These are phyloP conservation scores for Allygus modestus DNA, from an alignment of 2,888 invertebrate genomes.

Conservation along the genomic window DNA sequence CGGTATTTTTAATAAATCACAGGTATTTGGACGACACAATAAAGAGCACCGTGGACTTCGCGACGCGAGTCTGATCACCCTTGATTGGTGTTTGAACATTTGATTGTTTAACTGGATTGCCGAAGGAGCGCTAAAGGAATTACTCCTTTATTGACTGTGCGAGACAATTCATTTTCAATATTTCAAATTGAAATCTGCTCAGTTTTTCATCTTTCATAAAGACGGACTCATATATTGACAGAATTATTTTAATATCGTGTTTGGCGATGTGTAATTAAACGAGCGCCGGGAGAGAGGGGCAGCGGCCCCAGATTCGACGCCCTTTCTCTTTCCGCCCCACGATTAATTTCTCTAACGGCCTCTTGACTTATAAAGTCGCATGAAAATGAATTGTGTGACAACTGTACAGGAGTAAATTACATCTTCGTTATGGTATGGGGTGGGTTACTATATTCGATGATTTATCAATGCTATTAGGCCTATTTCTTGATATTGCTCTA, in stretches of 20 bases:
- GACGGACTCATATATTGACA: conserved; percentile 62
- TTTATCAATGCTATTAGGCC: too few relatives aligned
- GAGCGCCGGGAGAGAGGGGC: not conserved
- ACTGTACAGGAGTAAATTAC: conserved; percentile 25
- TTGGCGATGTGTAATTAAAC: conserved; percentile 61
- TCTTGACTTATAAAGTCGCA: conserved; percentile 40
- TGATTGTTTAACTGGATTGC: conserved; percentile 45
- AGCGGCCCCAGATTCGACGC: not conserved
- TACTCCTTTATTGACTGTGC: conserved; percentile 41
- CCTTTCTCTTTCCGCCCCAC: not conserved
- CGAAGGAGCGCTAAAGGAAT: conserved; percentile 52
- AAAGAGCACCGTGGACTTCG: too few relatives aligned
- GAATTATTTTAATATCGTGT: conserved; percentile 64
- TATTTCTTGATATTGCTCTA: too few relatives aligned
- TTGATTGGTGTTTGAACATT: conserved; percentile 52
- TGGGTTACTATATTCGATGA: too few relatives aligned
- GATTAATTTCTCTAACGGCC: conserved; percentile 50
- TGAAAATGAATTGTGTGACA: conserved; percentile 43
- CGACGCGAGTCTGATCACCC: not conserved
- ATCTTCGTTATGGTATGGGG: not conserved
- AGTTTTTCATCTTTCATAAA: conserved; percentile 44
- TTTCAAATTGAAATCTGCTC: conserved; percentile 49
- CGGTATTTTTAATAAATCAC: too few relatives aligned
- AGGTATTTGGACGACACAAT: too few relatives aligned
- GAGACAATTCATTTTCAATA: conserved; percentile 55